These are phyloP conservation scores for Heliconius himera DNA, from an alignment of 1,140 invertebrate genomes.

Conservation along the genomic window DNA sequence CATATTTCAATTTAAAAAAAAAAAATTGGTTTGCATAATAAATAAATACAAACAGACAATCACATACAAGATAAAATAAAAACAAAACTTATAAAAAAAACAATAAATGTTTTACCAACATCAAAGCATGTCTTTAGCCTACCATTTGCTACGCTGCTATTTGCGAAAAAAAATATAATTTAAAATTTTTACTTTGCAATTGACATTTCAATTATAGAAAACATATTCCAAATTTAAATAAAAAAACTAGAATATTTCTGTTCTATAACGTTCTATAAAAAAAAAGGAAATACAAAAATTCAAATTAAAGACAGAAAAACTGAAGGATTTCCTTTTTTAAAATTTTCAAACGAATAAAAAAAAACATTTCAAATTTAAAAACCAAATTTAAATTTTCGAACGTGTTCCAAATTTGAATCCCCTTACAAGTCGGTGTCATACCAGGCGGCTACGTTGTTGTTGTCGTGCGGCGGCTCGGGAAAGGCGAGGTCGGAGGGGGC, in stretches of 20 bases:
- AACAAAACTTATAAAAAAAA: neutral
- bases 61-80: neutral
- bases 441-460: conserved; percentile 91
- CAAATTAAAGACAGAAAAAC: too few species aligned
- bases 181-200: neutral
- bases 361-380: neutral
- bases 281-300: too few species aligned
- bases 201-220: neutral
- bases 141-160: neutral
- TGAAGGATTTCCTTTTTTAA: too few species aligned
- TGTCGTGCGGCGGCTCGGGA: conserved; percentile 93
- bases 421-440: conserved; percentile 30
- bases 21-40: neutral
- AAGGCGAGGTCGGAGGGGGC: conserved; percentile 91
- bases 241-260: too few species aligned
- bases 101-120: neutral
- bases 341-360: neutral
- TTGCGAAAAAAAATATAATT: neutral
- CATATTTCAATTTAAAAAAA: neutral
- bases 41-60: neutral
- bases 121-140: neutral
- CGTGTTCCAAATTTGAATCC: neutral
- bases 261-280: too few species aligned
- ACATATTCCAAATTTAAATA: too few species aligned
- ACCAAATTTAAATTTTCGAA: neutral